Evolutionary conservation across 1,140 invertebrate genomes (phyloP).

Genomic region (Cyphomyrmex costatus): DNA sequence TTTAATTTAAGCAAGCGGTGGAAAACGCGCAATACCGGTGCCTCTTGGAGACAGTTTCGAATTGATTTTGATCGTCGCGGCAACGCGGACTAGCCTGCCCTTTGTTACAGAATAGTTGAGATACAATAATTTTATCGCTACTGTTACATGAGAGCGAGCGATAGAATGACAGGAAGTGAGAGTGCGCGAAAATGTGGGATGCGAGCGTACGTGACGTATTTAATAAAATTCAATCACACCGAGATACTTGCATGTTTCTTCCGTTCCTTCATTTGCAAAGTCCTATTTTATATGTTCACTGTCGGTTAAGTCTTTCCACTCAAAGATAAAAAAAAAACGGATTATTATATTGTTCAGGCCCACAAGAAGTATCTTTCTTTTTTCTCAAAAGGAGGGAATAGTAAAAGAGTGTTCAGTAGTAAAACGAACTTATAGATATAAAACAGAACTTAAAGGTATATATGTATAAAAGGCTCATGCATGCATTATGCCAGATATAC

Average conservation of each 20-base stretch:
- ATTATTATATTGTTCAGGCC: background rate
- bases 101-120: conserved; percentile 77
- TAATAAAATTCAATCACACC: conserved; percentile 72
- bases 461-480: no score
- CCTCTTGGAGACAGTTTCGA: conserved; percentile 54
- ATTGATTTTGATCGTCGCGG: conserved; percentile 40
- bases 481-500: no score
- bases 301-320: background rate
- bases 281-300: background rate
- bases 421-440: no score
- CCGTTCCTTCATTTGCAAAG: conserved; percentile 2
- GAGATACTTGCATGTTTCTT: conserved; percentile 33
- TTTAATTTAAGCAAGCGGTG: conserved; percentile 27
- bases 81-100: conserved; percentile 62
- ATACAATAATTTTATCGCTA: conserved; percentile 76
- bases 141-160: conserved; percentile 69
- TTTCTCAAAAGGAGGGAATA: no score
- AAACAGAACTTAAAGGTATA: no score
- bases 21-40: conserved; percentile 6
- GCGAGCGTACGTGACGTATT: conserved; percentile 70
- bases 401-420: no score
- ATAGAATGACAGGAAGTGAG: conserved; percentile 68
- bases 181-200: conserved; percentile 68
- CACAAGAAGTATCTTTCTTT: no score
- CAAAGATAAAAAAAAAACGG: background rate